phyloP scores from a whole-genome alignment of 1,140 invertebrate species.

The Onthophagus taurus region DNA sequence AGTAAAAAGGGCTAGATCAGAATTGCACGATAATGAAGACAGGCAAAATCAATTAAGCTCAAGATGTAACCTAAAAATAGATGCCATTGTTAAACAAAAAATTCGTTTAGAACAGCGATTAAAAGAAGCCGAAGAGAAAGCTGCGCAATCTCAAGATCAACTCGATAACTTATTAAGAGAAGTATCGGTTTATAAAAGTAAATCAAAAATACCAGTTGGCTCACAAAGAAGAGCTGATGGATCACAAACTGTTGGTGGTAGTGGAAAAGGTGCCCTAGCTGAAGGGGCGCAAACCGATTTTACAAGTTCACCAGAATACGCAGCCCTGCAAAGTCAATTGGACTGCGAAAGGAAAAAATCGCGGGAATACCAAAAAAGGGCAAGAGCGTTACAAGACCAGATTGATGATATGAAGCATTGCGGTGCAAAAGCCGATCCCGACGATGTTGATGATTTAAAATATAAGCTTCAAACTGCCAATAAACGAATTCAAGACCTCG shows the following conservation, averaged over 20 bases:
- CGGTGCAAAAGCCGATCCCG: not conserved
- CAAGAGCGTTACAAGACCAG: not conserved
- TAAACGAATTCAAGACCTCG: slow-evolving; percentile 13
- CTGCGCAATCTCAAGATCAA: not conserved
- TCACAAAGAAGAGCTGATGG: no score
- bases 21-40: not conserved
- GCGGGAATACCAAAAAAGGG: not conserved
- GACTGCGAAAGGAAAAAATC: slow-evolving; percentile 1
- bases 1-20: not conserved
- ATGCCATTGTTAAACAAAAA: not conserved
- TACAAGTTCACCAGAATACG: no score
- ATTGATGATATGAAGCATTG: slow-evolving; percentile 6
- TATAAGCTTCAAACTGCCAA: slow-evolving; percentile 15
- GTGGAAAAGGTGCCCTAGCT: no score
- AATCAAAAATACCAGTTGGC: no score
- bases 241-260: no score
- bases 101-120: not conserved
- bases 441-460: slow-evolving; percentile 11
- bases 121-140: not conserved
- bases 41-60: not conserved
- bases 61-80: no score
- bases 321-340: not conserved
- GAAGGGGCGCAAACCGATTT: no score
- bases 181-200: slow-evolving; percentile 11
- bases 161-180: not conserved